Conservation (phyloP, 2,113 vertebrate species). For the Conger conger region DNA sequence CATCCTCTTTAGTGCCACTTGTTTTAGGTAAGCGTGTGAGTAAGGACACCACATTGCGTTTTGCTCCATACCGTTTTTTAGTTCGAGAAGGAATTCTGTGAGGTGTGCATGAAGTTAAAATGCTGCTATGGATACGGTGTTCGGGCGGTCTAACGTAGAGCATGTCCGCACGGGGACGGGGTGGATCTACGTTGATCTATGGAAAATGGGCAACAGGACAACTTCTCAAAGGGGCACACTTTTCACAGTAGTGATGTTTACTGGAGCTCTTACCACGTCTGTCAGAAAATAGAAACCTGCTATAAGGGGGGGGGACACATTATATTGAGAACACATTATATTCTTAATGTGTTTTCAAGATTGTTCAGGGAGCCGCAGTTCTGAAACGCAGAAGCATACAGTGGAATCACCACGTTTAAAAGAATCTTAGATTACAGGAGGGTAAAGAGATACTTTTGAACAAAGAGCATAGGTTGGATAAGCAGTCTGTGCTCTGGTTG, state of each 20-base stretch:
- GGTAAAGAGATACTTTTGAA: background rate
- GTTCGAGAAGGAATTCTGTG: background rate
- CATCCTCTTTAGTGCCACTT: background rate
- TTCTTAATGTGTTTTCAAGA: background rate
- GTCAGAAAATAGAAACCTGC: slow-evolving; percentile 59
- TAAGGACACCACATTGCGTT: background rate
- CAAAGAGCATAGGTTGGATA: background rate
- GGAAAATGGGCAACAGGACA: slow-evolving; percentile 62
- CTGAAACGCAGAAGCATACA: background rate
- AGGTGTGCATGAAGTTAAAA: background rate
- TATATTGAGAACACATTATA: too few species aligned
- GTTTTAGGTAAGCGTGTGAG: background rate
- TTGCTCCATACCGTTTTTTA: background rate
- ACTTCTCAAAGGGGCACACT: slow-evolving; percentile 37
- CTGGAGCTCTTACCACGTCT: slow-evolving; percentile 41
- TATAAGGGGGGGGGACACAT: slow-evolving; percentile 58
- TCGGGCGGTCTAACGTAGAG: background rate
- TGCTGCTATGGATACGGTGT: slow-evolving; percentile 9
- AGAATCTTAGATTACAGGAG: background rate
- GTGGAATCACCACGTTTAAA: background rate
- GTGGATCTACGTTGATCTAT: slow-evolving; percentile 44
- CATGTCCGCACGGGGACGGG: slow-evolving; percentile 23
- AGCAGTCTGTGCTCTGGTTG: background rate
- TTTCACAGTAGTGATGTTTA: slow-evolving; percentile 48
- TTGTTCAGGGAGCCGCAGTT: slow-evolving; percentile 45